A percentile compares a stretch with the other conserved stretches of the same genome.
Evolutionary conservation across 2,888 invertebrate species (phyloP).

Genomic region (Sinohyriopsis cumingii): DNA sequence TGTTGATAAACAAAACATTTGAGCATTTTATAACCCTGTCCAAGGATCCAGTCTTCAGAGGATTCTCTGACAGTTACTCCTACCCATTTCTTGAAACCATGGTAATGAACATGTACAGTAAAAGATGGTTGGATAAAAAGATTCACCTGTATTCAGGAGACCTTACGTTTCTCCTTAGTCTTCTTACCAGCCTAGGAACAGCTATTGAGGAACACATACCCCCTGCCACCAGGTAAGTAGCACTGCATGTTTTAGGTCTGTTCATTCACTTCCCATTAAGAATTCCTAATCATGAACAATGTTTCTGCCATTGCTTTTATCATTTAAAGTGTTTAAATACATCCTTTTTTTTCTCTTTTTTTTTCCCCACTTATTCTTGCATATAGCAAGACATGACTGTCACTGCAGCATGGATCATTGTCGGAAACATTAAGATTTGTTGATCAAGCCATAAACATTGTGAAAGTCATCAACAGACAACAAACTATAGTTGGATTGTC

Average conservation of each 20-base stretch:
- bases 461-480: too few relatives aligned
- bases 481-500: too few relatives aligned
- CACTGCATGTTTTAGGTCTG: neutral
- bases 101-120: slow-evolving; percentile 1
- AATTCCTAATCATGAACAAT: too few relatives aligned
- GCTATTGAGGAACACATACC: slow-evolving; percentile 12
- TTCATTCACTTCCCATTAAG: too few relatives aligned
- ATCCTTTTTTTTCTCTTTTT: too few relatives aligned
- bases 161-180: slow-evolving; percentile 16
- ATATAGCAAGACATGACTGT: too few relatives aligned
- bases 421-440: too few relatives aligned
- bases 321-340: too few relatives aligned
- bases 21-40: slow-evolving; percentile 10
- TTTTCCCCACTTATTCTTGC: too few relatives aligned
- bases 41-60: slow-evolving; percentile 19
- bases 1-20: neutral
- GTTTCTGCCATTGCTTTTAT: too few relatives aligned
- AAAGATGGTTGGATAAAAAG: neutral
- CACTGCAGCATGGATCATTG: too few relatives aligned
- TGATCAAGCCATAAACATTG: too few relatives aligned
- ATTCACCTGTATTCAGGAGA: slow-evolving; percentile 23
- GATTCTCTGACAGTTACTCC: slow-evolving; percentile 20
- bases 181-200: slow-evolving; percentile 23
- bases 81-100: slow-evolving; percentile 31
- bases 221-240: slow-evolving; percentile 29